Conservation (phyloP, 2,888 invertebrate species). For the Bibio marci region DNA sequence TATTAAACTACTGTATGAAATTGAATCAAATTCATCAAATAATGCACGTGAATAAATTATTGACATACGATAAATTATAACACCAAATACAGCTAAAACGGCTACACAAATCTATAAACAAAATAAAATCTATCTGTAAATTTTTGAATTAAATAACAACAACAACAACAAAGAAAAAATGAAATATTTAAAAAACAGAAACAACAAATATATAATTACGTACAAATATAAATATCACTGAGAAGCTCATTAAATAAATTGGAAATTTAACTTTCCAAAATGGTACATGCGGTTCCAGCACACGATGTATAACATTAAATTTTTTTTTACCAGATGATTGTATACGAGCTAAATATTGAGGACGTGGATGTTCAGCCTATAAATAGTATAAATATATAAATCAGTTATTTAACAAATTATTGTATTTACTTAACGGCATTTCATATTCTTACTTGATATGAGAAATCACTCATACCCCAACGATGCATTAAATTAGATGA, state of each 20-base stretch:
- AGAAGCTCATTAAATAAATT: slow-evolving; percentile 49
- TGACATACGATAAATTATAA: slow-evolving; percentile 60
- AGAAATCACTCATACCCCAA: slow-evolving; percentile 67
- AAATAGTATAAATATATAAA: neutral
- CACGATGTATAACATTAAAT: slow-evolving; percentile 36
- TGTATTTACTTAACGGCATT: neutral
- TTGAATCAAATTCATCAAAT: slow-evolving; percentile 31
- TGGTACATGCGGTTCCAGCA: slow-evolving; percentile 53
- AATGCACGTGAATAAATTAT: slow-evolving; percentile 39
- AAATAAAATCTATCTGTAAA: neutral
- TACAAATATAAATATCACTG: slow-evolving; percentile 34
- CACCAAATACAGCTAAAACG: slow-evolving; percentile 53
- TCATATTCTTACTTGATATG: slow-evolving; percentile 33
- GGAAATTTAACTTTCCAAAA: slow-evolving; percentile 61
- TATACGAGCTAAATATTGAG: slow-evolving; percentile 50
- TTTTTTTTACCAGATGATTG: slow-evolving; percentile 31
- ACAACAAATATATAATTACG: too few relatives aligned
- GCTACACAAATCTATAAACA: slow-evolving; percentile 44
- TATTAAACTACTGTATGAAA: slow-evolving; percentile 43
- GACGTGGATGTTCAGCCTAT: slow-evolving; percentile 50
- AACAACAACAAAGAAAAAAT: too few relatives aligned
- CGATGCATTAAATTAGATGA: slow-evolving; percentile 60
- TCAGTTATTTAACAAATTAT: neutral
- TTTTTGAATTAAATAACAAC: neutral
- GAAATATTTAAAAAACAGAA: neutral